Percentiles rank a stretch among this genome's conserved stretches.
These are phyloP conservation scores for Apus apus DNA, from an alignment of 2,113 vertebrate species.

Conservation along the genomic window DNA sequence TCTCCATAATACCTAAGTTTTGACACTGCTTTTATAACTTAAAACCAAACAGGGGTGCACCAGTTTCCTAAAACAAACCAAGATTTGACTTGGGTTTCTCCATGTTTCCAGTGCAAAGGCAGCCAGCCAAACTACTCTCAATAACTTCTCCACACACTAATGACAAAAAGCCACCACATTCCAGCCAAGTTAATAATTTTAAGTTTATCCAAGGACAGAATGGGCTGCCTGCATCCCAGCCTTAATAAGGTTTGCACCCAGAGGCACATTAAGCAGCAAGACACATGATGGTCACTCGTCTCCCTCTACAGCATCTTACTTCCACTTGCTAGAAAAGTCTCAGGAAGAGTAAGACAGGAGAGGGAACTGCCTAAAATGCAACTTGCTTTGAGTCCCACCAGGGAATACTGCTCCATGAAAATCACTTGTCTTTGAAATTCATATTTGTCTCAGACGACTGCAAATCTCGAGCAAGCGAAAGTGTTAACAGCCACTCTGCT, in stretches of 20 bases:
- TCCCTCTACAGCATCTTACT: not conserved
- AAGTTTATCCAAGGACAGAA: not conserved
- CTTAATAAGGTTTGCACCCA: not conserved
- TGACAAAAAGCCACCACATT: not conserved
- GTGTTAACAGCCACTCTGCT: not conserved
- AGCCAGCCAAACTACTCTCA: not conserved
- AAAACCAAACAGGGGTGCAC: not conserved
- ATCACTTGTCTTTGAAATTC: not conserved
- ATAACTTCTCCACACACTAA: not conserved
- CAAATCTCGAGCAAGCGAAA: not conserved
- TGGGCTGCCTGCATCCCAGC: not conserved
- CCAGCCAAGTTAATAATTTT: not conserved
- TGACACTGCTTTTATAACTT: not conserved
- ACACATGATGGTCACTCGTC: not conserved
- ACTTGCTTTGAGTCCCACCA: not conserved
- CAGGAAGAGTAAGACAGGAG: rapidly evolving
- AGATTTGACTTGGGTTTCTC: not conserved
- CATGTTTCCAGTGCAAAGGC: not conserved
- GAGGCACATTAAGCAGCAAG: not conserved
- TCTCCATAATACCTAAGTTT: not conserved
- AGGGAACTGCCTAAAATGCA: not conserved
- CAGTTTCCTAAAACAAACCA: not conserved
- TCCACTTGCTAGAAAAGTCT: not conserved
- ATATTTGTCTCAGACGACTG: not conserved
- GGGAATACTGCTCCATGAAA: not conserved